Percentiles rank a stretch among this genome's conserved stretches.
phyloP scores from a whole-genome alignment of 2,113 vertebrate species.

The Sardina pilchardus region DNA sequence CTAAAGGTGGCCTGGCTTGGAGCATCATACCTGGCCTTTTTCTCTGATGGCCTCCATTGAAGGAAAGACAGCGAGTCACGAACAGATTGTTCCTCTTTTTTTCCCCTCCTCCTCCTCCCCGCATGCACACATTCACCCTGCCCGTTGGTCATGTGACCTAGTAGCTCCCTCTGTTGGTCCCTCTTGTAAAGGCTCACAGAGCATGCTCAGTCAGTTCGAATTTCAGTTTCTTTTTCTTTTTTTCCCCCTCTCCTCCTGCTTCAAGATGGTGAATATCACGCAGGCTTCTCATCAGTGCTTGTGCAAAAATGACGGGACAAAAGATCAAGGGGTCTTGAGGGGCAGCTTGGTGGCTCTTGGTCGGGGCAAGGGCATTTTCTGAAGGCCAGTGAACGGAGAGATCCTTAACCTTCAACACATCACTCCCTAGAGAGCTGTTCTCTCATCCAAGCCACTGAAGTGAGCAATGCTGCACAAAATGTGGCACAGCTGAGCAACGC shows the following conservation, averaged over 20 bases:
- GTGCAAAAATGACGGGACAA: not conserved
- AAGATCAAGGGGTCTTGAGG: slow-evolving; percentile 33
- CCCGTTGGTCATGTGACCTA: slow-evolving; percentile 68
- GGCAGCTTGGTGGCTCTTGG: not conserved
- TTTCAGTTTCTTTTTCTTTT: slow-evolving; percentile 46
- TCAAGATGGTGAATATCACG: slow-evolving; percentile 48
- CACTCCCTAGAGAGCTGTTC: slow-evolving; percentile 45
- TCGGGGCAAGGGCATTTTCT: slow-evolving; percentile 13
- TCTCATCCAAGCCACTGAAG: slow-evolving; percentile 38
- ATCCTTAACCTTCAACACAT: slow-evolving; percentile 39
- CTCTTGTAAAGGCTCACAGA: slow-evolving; percentile 63
- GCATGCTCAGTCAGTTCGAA: slow-evolving; percentile 69
- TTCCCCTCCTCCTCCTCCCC: slow-evolving; percentile 59
- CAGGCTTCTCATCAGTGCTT: slow-evolving; percentile 45
- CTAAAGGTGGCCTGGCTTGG: slow-evolving; percentile 49
- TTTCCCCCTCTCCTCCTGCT: slow-evolving; percentile 32
- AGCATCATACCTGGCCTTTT: slow-evolving; percentile 77
- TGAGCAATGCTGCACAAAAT: slow-evolving; percentile 29
- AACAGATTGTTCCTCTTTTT: slow-evolving; percentile 70
- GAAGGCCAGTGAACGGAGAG: slow-evolving; percentile 9
- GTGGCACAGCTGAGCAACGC: slow-evolving; percentile 25
- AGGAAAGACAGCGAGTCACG: slow-evolving; percentile 61
- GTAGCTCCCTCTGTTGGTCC: slow-evolving; percentile 76
- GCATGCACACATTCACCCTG: slow-evolving; percentile 69
- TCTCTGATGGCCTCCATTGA: slow-evolving; percentile 72